A percentile compares a stretch with the other conserved stretches of the same genome.
Evolutionary conservation across 2,888 invertebrate species (phyloP).

Genomic region (Watsonalla cultraria): DNA sequence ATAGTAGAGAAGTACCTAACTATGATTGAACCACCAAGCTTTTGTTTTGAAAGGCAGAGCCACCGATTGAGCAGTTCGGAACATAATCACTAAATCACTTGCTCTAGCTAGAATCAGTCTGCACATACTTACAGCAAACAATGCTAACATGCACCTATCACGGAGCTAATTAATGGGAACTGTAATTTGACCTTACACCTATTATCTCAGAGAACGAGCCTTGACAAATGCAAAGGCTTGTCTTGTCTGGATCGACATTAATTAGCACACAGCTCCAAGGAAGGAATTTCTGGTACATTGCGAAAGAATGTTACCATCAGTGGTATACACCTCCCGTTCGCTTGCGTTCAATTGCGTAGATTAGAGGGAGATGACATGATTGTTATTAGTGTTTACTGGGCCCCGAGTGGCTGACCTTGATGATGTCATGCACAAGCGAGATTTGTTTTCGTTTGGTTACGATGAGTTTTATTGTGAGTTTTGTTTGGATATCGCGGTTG

Average conservation of each 20-base stretch:
- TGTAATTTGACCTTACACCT: not conserved
- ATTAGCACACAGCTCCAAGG: not conserved
- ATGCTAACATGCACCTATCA: too few species aligned
- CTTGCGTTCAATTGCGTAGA: not conserved
- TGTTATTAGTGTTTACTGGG: constrained; percentile 7
- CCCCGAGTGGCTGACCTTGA: constrained; percentile 56
- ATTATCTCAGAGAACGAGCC: not conserved
- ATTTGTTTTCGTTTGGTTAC: constrained; percentile 44
- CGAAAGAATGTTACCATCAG: constrained; percentile 2
- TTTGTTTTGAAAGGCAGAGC: too few species aligned
- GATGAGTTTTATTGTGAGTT: constrained; percentile 26
- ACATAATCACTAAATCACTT: too few species aligned
- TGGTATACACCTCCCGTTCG: constrained; percentile 1
- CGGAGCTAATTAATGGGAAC: not conserved
- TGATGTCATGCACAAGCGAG: constrained; percentile 60
- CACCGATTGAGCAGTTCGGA: too few species aligned
- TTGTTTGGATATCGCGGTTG: constrained; percentile 14
- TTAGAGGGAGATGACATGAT: constrained; percentile 9
- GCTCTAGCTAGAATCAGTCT: too few species aligned
- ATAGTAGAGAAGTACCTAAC: too few species aligned
- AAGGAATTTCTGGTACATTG: not conserved
- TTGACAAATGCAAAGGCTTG: not conserved
- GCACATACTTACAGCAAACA: too few species aligned
- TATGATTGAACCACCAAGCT: too few species aligned
- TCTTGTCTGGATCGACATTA: not conserved